Evolutionary conservation across 2,888 invertebrate species (phyloP).

Genomic region (Tribolium freemani): DNA sequence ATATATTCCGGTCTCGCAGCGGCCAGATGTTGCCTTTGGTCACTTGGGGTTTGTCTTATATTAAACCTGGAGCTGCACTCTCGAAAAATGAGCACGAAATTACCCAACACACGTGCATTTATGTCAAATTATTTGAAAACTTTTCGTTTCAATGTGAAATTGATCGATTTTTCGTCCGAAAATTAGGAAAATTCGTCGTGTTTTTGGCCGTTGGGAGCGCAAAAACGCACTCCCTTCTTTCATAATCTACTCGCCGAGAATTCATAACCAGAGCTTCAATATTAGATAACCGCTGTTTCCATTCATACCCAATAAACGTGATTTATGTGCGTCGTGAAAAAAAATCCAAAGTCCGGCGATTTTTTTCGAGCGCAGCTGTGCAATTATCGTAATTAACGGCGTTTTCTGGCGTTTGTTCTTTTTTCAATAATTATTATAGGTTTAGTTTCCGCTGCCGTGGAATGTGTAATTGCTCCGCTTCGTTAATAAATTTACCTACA

Average conservation of each 20-base stretch:
- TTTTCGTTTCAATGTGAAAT: constrained; percentile 41
- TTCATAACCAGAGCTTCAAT: constrained; percentile 62
- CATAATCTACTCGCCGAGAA: constrained; percentile 62
- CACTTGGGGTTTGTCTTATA: constrained; percentile 62
- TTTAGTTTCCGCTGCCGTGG: constrained; percentile 24
- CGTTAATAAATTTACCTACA: constrained; percentile 25
- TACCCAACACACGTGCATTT: constrained; percentile 21
- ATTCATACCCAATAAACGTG: constrained; percentile 35
- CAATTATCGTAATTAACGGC: constrained; percentile 32
- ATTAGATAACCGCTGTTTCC: constrained; percentile 57
- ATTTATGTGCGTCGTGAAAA: background rate
- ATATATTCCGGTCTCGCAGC: constrained; percentile 62
- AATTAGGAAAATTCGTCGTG: background rate
- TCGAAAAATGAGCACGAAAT: constrained; percentile 40
- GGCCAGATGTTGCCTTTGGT: constrained; percentile 62
- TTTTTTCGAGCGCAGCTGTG: constrained; percentile 12
- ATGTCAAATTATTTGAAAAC: constrained; percentile 46
- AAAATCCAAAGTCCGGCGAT: background rate
- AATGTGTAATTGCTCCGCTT: constrained; percentile 27
- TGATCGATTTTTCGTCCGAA: background rate
- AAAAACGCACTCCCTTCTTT: constrained; percentile 56
- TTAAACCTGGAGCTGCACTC: constrained; percentile 50
- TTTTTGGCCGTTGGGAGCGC: background rate
- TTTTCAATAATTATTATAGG: constrained; percentile 22
- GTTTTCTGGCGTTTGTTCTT: constrained; percentile 14